Conservation (phyloP, 2,888 invertebrate genomes). For the Stictocephala bisonia region DNA sequence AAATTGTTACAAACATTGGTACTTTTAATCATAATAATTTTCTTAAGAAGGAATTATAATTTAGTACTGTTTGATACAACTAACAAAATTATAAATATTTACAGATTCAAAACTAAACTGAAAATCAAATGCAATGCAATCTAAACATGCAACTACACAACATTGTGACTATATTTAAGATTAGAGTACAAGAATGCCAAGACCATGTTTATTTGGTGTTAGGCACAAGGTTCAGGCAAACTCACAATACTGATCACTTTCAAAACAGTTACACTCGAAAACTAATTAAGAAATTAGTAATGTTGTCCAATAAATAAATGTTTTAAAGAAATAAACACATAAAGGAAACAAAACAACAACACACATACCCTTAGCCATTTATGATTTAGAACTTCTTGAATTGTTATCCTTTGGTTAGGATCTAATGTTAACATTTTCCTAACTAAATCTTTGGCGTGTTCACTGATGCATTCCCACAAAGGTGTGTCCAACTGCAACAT, state of each 20-base stretch:
- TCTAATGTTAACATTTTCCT: conserved; percentile 93
- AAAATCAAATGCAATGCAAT: no score
- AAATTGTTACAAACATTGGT: no score
- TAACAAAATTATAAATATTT: no score
- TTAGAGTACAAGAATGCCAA: conserved; percentile 18
- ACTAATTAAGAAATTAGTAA: neutral
- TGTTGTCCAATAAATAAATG: conserved; percentile 2
- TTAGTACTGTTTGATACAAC: no score
- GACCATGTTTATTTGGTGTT: conserved; percentile 18
- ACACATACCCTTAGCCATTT: conserved; percentile 92
- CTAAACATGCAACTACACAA: conserved; percentile 23
- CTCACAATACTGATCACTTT: neutral
- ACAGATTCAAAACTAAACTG: no score
- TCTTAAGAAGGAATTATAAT: no score
- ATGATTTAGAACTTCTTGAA: conserved; percentile 95
- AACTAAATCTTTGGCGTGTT: conserved; percentile 94
- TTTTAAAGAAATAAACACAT: conserved; percentile 7
- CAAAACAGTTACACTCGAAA: neutral
- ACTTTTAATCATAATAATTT: no score
- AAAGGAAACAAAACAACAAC: conserved; percentile 1
- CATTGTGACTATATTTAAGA: neutral
- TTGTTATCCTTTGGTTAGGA: conserved; percentile 91
- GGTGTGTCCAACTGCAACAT: conserved; percentile 82
- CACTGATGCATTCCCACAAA: conserved; percentile 93
- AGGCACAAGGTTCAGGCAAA: conserved; percentile 29